Evolutionary conservation across 2,888 invertebrate species (phyloP).

Genomic region (Drosophila tripunctata): DNA sequence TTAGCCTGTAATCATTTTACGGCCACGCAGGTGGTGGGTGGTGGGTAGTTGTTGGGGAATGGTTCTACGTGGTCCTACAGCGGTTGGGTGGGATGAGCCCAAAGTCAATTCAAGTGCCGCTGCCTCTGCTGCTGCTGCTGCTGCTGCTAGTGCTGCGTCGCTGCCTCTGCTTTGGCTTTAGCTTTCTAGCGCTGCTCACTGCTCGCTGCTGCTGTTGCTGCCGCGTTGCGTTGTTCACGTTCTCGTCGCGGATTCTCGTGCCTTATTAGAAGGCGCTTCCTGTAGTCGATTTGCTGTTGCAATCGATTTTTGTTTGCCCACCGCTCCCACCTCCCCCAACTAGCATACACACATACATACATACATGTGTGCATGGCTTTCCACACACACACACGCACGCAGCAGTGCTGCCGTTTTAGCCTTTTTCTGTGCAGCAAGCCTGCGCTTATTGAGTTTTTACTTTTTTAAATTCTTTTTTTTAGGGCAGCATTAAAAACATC

Average conservation of each 20-base stretch:
- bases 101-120: conserved; percentile 77
- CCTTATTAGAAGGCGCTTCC: conserved; percentile 57
- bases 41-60: too few relatives aligned
- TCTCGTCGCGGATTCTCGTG: conserved; percentile 48
- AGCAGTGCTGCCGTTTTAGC: too few relatives aligned
- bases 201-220: conserved; percentile 3
- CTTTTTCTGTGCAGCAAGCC: too few relatives aligned
- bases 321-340: conserved; percentile 24
- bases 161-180: conserved; percentile 11
- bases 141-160: too few relatives aligned
- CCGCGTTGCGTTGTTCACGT: conserved; percentile 51
- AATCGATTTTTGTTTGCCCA: conserved; percentile 62
- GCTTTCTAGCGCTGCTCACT: not conserved
- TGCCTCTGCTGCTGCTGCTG: conserved; percentile 31
- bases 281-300: conserved; percentile 59
- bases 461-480: too few relatives aligned
- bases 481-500: too few relatives aligned
- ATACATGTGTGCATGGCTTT: not conserved
- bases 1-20: conserved; percentile 75
- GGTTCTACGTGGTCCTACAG: too few relatives aligned
- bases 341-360: conserved; percentile 11
- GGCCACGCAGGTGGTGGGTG: conserved; percentile 21
- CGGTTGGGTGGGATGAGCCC: conserved; percentile 27
- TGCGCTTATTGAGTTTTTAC: too few relatives aligned
- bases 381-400: not conserved